Base-by-base conservation (phyloP, 2,797 vertebrate species). In the Oreortyx pictus region DNA sequence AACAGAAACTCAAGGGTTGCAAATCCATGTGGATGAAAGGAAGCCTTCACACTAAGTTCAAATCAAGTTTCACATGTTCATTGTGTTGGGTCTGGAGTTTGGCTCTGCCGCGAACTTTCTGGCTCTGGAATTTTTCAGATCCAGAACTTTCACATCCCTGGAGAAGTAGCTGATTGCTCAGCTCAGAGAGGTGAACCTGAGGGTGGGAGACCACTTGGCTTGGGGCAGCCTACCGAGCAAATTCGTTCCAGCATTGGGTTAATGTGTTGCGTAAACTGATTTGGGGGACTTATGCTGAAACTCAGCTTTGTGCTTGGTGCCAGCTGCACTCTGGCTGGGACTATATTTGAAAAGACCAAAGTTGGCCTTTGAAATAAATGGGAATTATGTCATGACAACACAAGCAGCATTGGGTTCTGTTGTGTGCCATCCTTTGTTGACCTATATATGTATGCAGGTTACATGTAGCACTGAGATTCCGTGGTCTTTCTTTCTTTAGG, bases 251-350 rank as follows among this genome's bases (percentile, higher is more conserved):
- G 11, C 44, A 13, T 8, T 22, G 13, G 20, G 19, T 75, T 67
- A 49, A 29, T 29, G 24, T 14, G 29, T 66, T 10, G 4, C 0
- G 0, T 46, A 56, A 94, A 6, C 66, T 44, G 25, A 46, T 92
- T 64, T 25, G 6, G 49, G 16, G 43, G 35, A 10, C 14, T 86
- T 65, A 31, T 22, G 25, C 5, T 27, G 44, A 41, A 88, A 57
- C 14, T 29, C 0, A 1, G 14, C 50, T 74, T 80, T 83, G 37
- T 81, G 50, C 29, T 61, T n/a, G 10, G 8, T 25, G 7, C 11
- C 49, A 15, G 25, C 13, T 43, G 11, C 2, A 1, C 14, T 8
- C 49, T 0, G 1, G 6, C 18, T 56, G 29, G 23, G 33, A 24
- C n/a, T 31, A 6, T 9, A 8, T 59, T 78, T 78, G 35, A 31